Evolutionary conservation across 2,797 vertebrate genomes (phyloP), one percentile per base, ranked within the genome.

Genomic region (Amblyraja radiata): DNA sequence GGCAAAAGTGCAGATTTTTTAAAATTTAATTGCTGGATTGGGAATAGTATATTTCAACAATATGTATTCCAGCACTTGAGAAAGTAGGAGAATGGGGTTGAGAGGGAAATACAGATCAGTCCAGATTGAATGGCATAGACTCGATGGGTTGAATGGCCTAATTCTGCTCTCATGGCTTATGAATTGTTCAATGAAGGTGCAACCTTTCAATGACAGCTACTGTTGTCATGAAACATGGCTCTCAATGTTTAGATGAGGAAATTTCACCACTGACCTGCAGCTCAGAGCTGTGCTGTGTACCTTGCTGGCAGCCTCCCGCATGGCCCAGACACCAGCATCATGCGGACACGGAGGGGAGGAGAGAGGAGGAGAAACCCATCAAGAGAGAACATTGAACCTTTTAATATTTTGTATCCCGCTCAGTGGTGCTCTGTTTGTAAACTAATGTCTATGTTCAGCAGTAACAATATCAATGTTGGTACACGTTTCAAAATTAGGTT

Each of bases 401-500:
- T 84, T 76, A 54, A 76, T 68, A 18, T 21, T 88, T 68, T 68
- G 28, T 63, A 65, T 9, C 84, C 32, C 7, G n/a, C 84, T 63
- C 32, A 78, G 32, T 28, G 54, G 80, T 79, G 78, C 46, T 10
- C 6, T 7, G 46, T 73, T 90, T 92, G 32, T 46, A 92, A 73
- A 76, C 90, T 92, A 92, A 92, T 2, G 39, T 92, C 90, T 92
- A 92, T 92, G 54, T 74, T 71, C 71, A 92, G 68, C 90, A 92
- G 54, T 13, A 73, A 71, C 65, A 88, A 90, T 18, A 76, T 74
- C 54, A 76, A 36, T 76, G 73, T 92, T 54, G 74, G 71, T 3
- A 9, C 6, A 74, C 0, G 23, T 81, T 96, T 96, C 95, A 54
- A 95, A 96, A 11, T 88, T 88, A 88, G 76, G 96, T 95, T 94